These are phyloP conservation scores for Apamea sordens DNA, from an alignment of 2,888 invertebrate species.

Conservation along the genomic window DNA sequence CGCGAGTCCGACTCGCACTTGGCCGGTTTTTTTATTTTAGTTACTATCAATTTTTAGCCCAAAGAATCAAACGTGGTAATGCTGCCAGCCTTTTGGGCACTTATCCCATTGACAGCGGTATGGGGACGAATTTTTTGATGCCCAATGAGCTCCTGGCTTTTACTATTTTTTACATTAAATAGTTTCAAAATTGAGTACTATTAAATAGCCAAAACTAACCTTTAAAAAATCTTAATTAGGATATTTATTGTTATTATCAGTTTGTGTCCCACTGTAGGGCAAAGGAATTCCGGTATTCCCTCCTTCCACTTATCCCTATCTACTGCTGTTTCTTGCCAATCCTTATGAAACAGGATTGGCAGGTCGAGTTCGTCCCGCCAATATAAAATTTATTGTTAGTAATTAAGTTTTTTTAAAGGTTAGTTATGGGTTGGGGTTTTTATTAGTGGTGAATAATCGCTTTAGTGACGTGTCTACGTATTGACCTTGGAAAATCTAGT, in stretches of 20 bases:
- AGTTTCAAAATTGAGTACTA: not conserved
- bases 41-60: not conserved
- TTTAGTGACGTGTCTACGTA: not conserved
- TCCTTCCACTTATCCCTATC: not conserved
- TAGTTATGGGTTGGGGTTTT: not conserved
- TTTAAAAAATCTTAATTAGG: not conserved
- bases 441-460: constrained; percentile 8
- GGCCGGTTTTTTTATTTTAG: no score
- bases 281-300: no score
- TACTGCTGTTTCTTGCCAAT: not conserved
- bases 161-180: not conserved
- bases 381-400: not conserved
- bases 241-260: not conserved
- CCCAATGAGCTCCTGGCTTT: no score
- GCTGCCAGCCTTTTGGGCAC: no score
- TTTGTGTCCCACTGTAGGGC: not conserved
- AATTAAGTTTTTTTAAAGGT: not conserved
- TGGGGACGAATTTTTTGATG: no score
- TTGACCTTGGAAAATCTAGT: not conserved
- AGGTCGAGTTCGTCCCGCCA: not conserved
- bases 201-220: no score
- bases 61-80: no score
- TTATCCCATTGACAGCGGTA: no score
- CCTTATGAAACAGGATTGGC: not conserved
- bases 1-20: no score